Base-by-base conservation (phyloP, 2,888 invertebrate genomes). In the Campopleginae sp. region DNA sequence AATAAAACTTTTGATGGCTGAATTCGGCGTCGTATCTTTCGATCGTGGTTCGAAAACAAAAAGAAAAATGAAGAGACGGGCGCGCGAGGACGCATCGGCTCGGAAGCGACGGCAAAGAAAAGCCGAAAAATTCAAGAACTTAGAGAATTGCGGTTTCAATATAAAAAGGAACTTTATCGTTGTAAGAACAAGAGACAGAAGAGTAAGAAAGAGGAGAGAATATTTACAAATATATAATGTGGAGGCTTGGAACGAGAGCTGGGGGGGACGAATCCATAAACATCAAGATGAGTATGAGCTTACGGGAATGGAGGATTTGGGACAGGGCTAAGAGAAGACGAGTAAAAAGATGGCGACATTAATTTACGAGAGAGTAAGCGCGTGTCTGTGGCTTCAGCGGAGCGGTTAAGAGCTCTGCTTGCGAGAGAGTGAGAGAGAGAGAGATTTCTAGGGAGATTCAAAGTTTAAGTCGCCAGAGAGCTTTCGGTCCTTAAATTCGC, bases 321-420 rank as follows among this genome's bases (percentile, higher is more conserved):
- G 27, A 31, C 48, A 38, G 65, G 19, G 33, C 31, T 23, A 17
- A 19, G 33, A n/a, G 58, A 17, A 44, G 31, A 58, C 33, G 70
- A 44, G 33, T 72, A 77, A 77, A 77, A 77, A 82, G 71, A 71
- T 54, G 54, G 71, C 71, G 77, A 72, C 65, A 58, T 61, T 33
- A 77, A 82, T 82, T 82, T 82, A 82, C 82, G 82, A 82, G 46
- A 71, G 31, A 46, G 46, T 27, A 19, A 27, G 48, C 70, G 70
- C 31, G 31, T 70, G 70, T 68, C 68, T 68, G n/a, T n/a, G 68
- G 68, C 44, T 17, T 12, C 68, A 44, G 27, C 68, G 10, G 46
- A 68, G 27, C 44, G 70, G 2, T 33, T 5, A 70, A 31, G 31
- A 51, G 58, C 44, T 51, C 44, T 14, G 58, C 27, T 38, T 31